Percentiles rank a stretch among this genome's conserved stretches.
Evolutionary conservation across 1,140 invertebrate species (phyloP).

Genomic region (Dinoponera quadriceps): DNA sequence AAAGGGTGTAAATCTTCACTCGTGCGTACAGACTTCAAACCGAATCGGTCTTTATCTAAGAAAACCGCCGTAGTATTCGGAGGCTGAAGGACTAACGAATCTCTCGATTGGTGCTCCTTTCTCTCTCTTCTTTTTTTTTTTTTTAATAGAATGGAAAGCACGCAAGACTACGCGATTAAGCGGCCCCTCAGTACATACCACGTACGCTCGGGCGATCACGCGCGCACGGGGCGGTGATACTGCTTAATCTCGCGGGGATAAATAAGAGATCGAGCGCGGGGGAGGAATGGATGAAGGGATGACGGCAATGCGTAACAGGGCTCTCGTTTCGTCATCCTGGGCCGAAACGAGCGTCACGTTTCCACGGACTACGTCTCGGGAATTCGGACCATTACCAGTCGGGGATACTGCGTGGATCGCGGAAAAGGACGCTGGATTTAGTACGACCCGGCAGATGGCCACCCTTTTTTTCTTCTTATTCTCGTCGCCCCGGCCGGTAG

Average conservation of each 20-base stretch:
- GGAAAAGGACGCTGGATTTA: conserved; percentile 53
- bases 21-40: neutral
- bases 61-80: neutral
- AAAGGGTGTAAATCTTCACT: neutral
- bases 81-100: conserved; percentile 2
- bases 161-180: conserved; percentile 69
- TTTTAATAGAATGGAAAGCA: conserved; percentile 69
- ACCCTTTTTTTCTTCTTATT: conserved; percentile 11
- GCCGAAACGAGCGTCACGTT: conserved; percentile 52
- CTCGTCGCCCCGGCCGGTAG: neutral
- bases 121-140: conserved; percentile 51
- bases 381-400: conserved; percentile 57
- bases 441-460: conserved; percentile 45
- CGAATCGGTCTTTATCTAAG: conserved; percentile 24
- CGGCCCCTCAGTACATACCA: conserved; percentile 50
- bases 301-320: neutral
- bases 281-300: conserved; percentile 23
- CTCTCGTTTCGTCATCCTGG: neutral
- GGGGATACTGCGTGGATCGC: conserved; percentile 37
- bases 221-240: conserved; percentile 26
- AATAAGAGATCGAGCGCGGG: conserved; percentile 52
- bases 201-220: conserved; percentile 65
- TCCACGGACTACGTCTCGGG: conserved; percentile 24
- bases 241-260: conserved; percentile 62
- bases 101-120: conserved; percentile 14